Evolutionary conservation across 2,113 vertebrate genomes (phyloP).

Genomic region (Parus major): DNA sequence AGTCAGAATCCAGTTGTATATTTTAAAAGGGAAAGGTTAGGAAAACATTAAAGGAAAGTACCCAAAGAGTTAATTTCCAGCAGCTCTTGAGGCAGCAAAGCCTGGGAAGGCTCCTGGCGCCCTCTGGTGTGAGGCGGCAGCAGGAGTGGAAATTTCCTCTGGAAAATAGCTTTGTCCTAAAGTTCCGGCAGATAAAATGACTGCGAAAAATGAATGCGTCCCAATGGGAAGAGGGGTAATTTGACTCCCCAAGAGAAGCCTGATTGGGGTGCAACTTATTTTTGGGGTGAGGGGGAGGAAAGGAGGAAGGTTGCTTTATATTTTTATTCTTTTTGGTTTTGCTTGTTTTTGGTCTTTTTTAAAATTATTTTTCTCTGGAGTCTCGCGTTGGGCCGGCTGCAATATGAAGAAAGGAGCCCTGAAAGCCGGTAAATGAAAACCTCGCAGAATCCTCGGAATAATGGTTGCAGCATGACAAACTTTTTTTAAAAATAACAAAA

Average conservation of each 20-base stretch:
- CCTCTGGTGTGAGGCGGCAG: constrained; percentile 31
- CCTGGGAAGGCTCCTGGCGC: constrained; percentile 15
- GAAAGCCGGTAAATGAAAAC: neutral
- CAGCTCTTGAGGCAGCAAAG: neutral
- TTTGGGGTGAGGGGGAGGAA: neutral
- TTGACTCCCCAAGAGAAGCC: neutral
- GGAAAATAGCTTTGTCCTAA: constrained; percentile 4
- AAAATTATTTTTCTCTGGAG: neutral
- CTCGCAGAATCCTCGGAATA: neutral
- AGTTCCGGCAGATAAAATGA: neutral
- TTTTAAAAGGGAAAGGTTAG: neutral
- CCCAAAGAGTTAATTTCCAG: constrained; percentile 11
- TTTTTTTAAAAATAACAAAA: neutral
- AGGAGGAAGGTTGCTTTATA: neutral
- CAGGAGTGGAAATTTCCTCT: constrained; percentile 55
- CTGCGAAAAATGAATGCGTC: neutral
- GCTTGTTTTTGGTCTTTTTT: neutral
- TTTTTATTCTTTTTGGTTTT: neutral
- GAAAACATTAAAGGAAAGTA: neutral
- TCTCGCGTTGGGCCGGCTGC: neutral
- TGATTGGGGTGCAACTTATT: neutral
- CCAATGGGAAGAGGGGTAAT: neutral
- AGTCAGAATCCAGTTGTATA: neutral
- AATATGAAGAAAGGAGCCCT: neutral
- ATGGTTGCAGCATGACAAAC: neutral